Evolutionary conservation across 2,888 invertebrate genomes (phyloP), one percentile per base, ranked within the genome.

Genomic region (Limnephilus rhombicus): DNA sequence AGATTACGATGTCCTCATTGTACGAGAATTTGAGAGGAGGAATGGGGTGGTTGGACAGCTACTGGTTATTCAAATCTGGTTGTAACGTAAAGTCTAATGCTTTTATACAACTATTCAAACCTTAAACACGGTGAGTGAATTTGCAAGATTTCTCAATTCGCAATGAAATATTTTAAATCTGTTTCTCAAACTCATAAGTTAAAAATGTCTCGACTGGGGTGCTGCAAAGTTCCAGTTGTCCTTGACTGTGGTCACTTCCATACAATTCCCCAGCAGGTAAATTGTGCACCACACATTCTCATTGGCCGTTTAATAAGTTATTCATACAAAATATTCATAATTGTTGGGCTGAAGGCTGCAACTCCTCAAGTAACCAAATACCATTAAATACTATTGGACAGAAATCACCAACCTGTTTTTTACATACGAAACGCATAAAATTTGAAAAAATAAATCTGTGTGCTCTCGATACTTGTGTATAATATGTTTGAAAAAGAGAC

Each of bases 291-390:
- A 24, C 82, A 31, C n/a, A 41, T n/a, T 85, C 18, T 24, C n/a
- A 85, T 37, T 85, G 45, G 13, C 18, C 85, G 41, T 41, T 85
- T 24, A 37, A 85, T 45, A 37, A 85, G 45, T 85, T 85, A 41
- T 85, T 85, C 45, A 85, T 85, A 85, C 37, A 85, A 85, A 85
- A 85, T 45, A 85, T 85, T 85, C 45, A 37, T 37, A 85, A 85
- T 85, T 37, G 34, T 82, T 34, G 82, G 18, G 18, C 34, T 82
- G 34, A 0, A 34, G 29, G 34, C 82, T 82, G 31, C 34, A 18
- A 34, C 15, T 82, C 4, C 68, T 68, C 24, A 7, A n/a, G 68
- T 68, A 68, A 68, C 68, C 68, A 68, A n/a, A 68, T 68, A 68
- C n/a, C 24, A 68, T 68, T 9, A 68, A 68, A n/a, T 68, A n/a